A percentile compares a stretch with the other conserved stretches of the same genome.
Evolutionary conservation across 2,888 invertebrate species (phyloP).

Genomic region (Plutella xylostella): DNA sequence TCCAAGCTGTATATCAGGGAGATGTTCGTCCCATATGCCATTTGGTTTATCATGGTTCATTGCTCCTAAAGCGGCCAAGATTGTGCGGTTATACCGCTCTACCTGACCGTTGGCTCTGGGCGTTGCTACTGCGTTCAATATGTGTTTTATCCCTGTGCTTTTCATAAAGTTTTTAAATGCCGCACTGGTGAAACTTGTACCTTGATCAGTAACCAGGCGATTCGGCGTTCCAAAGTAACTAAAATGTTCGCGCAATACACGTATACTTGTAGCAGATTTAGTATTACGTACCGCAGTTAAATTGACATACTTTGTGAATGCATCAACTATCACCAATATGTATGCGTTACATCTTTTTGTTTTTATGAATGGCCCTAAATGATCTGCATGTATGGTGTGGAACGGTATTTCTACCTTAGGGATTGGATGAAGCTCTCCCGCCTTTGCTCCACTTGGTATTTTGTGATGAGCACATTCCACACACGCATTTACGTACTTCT

Average conservation of each 20-base stretch:
- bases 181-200: constrained; percentile 9
- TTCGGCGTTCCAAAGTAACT: not conserved
- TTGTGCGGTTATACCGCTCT: constrained; percentile 13
- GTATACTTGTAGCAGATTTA: constrained; percentile 5
- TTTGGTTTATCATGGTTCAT: constrained; percentile 8
- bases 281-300: constrained; percentile 9
- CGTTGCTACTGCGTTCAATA: constrained; percentile 12
- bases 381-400: constrained; percentile 16
- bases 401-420: constrained; percentile 7
- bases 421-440: constrained; percentile 11
- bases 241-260: not conserved
- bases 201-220: constrained; percentile 5
- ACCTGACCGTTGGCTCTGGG: constrained; percentile 14
- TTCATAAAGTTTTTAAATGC: constrained; percentile 2
- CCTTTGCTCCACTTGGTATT: not conserved
- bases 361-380: constrained; percentile 7
- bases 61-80: constrained; percentile 7
- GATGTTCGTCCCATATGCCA: constrained; percentile 5
- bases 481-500: too few relatives aligned
- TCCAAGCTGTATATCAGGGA: constrained; percentile 7
- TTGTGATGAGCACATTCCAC: constrained; percentile 9
- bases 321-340: constrained; percentile 4
- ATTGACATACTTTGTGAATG: constrained; percentile 11
- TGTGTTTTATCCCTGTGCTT: constrained; percentile 6
- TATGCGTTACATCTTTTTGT: constrained; percentile 4